Evolutionary conservation across 2,797 vertebrate species (phyloP).

Genomic region (Anomalospiza imberbis): DNA sequence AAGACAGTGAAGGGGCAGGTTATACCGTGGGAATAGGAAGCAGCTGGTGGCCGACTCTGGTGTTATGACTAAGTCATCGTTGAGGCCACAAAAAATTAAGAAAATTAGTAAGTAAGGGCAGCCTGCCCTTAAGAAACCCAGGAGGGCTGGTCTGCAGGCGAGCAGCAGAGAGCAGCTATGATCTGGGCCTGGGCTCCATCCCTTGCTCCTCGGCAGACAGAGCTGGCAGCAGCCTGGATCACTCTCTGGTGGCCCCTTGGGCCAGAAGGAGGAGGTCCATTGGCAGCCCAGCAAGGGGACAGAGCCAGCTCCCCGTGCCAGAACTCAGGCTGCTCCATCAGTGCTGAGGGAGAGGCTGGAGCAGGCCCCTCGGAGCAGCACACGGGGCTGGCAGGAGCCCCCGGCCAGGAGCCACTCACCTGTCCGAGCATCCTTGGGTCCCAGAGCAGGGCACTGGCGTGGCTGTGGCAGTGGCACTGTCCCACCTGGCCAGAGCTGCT

Average conservation of each 20-base stretch:
- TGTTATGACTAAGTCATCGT: not conserved
- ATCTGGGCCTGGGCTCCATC: not conserved
- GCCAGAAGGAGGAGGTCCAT: not conserved
- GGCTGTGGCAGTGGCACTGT: not conserved
- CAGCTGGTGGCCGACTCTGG: constrained; percentile 33
- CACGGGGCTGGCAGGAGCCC: not conserved
- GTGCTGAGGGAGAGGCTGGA: not conserved
- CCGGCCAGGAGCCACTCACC: not conserved
- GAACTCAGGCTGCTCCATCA: not conserved
- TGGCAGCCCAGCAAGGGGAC: not conserved
- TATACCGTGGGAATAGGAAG: constrained; percentile 61
- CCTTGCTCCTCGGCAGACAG: constrained; percentile 9
- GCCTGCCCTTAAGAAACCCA: not conserved
- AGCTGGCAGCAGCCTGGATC: not conserved
- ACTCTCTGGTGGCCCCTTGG: not conserved
- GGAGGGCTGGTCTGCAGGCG: not conserved
- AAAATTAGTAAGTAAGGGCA: not conserved
- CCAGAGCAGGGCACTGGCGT: not conserved
- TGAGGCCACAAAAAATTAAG: constrained; percentile 11
- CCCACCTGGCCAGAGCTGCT: not conserved
- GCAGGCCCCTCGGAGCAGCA: not conserved
- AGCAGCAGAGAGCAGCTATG: not conserved
- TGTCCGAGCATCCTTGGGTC: not conserved
- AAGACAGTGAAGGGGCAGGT: constrained; percentile 36
- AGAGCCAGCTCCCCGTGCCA: not conserved